Evolutionary conservation across 2,797 vertebrate genomes (phyloP).

Genomic region (Schizopygopsis pylzovi): DNA sequence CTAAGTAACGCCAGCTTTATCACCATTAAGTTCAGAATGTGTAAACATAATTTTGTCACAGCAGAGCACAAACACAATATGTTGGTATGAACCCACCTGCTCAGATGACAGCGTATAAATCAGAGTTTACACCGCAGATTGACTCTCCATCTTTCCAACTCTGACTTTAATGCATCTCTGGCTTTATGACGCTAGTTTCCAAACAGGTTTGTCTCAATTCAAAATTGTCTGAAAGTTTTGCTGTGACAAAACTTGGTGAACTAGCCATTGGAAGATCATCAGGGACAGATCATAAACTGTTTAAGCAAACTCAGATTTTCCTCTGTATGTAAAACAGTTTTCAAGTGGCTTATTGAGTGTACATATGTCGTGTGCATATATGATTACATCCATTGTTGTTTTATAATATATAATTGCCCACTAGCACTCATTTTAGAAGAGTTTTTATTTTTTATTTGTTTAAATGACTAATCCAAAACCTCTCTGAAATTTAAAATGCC

Average conservation of each 20-base stretch:
- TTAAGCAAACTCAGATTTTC: not conserved
- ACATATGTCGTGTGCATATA: not conserved
- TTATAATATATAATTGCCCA: not conserved
- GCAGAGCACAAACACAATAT: slow-evolving; percentile 23
- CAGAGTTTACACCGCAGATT: slow-evolving; percentile 34
- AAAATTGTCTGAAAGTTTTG: not conserved
- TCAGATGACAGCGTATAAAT: slow-evolving; percentile 46
- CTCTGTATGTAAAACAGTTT: not conserved
- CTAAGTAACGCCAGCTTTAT: slow-evolving; percentile 4
- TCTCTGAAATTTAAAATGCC: not conserved
- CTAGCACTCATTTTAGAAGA: not conserved
- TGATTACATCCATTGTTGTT: not conserved
- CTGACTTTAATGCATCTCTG: slow-evolving; percentile 12
- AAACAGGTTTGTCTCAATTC: slow-evolving; percentile 41
- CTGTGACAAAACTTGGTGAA: not conserved
- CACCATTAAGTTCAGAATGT: slow-evolving; percentile 2
- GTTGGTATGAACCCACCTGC: slow-evolving; percentile 38
- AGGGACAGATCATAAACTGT: not conserved
- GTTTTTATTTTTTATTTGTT: not conserved
- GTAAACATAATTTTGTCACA: not conserved
- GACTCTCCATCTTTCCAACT: slow-evolving; percentile 20
- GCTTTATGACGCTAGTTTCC: not conserved
- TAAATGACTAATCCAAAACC: not conserved
- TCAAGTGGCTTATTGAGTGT: not conserved
- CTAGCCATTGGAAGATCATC: not conserved